Conservation (phyloP, 2,113 vertebrate species). For the Hemiscyllium ocellatum region DNA sequence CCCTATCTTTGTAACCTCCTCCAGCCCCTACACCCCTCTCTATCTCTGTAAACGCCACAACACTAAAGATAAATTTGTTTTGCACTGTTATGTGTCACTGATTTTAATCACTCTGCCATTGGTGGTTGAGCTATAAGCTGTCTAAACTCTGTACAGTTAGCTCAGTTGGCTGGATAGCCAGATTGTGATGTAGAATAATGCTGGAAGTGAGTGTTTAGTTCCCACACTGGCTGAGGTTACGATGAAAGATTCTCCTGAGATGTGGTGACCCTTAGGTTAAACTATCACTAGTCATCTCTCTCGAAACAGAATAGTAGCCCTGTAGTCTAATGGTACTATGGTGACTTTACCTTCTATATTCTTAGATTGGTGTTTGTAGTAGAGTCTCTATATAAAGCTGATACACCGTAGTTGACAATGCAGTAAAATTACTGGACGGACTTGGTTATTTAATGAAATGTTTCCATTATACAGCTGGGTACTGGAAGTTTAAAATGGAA, state of each 20-base stretch:
- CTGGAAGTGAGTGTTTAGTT: too few relatives aligned
- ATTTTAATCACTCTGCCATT: neutral
- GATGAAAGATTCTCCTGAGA: too few relatives aligned
- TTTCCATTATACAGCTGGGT: neutral
- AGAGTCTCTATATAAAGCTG: neutral
- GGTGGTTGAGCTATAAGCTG: neutral
- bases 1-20: neutral
- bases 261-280: too few relatives aligned
- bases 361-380: neutral
- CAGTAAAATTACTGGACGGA: neutral
- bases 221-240: too few relatives aligned
- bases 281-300: too few relatives aligned
- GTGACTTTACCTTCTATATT: neutral
- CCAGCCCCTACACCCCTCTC: neutral
- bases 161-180: too few relatives aligned
- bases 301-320: too few relatives aligned
- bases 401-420: neutral
- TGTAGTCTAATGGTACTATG: too few relatives aligned
- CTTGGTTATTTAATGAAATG: too few relatives aligned
- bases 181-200: too few relatives aligned
- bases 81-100: neutral
- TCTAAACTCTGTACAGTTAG: neutral
- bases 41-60: neutral
- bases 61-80: neutral
- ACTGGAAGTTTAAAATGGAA: neutral